These are phyloP conservation scores for Capromys pilorides DNA, from an alignment of 2,797 vertebrate species.

Conservation along the genomic window DNA sequence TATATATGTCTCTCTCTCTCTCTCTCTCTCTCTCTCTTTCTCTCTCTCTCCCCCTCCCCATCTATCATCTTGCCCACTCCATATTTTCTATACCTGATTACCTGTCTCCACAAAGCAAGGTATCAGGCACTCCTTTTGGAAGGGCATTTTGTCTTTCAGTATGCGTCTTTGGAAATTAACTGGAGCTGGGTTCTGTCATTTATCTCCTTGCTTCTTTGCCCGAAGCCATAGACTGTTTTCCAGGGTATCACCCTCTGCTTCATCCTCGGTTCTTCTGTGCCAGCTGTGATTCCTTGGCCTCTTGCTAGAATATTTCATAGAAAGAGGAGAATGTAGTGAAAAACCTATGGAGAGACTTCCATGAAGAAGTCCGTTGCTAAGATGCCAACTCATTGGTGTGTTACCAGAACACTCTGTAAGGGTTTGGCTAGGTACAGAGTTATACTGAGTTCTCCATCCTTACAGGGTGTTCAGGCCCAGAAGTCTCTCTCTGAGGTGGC, in stretches of 20 bases:
- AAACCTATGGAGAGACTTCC: neutral
- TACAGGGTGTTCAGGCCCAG: no score
- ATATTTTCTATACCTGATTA: neutral
- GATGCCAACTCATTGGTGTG: neutral
- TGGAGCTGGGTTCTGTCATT: conserved; percentile 50
- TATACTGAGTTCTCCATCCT: neutral
- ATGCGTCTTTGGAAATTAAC: conserved; percentile 71
- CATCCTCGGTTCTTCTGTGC: conserved; percentile 53
- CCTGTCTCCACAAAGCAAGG: neutral
- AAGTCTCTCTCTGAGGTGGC: rapidly evolving
- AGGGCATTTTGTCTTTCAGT: conserved; percentile 1
- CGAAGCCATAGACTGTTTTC: conserved; percentile 65
- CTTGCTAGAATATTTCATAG: conserved; percentile 45
- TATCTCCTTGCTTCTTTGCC: conserved; percentile 64
- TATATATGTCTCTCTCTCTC: neutral
- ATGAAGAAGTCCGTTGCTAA: neutral
- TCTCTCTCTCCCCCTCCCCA: no score
- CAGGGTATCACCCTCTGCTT: conserved; percentile 66
- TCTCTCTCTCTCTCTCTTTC: no score
- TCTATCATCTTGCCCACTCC: neutral
- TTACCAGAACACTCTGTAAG: neutral
- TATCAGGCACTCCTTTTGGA: neutral
- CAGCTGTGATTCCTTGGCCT: neutral
- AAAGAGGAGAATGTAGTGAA: neutral
- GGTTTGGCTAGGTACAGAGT: neutral